Evolutionary conservation across 2,888 invertebrate species (phyloP).

Genomic region (Prionchulus punctatus): DNA sequence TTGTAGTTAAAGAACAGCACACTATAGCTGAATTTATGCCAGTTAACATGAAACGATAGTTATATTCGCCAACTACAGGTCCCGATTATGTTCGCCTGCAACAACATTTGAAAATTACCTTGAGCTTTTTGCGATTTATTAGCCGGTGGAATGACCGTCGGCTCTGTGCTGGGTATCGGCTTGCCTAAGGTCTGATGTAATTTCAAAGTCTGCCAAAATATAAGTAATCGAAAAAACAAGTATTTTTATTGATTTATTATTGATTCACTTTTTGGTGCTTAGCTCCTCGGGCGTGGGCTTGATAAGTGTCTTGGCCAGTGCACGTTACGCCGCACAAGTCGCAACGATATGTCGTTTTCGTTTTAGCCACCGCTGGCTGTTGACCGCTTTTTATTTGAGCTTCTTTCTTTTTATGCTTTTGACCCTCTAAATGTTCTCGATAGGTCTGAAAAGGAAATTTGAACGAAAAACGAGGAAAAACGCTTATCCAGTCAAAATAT

Average conservation of each 20-base stretch:
- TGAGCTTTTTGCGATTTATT: too few relatives aligned
- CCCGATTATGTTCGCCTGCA: too few relatives aligned
- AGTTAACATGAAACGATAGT: too few relatives aligned
- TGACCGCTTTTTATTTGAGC: conserved; percentile 56
- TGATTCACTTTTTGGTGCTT: conserved; percentile 86
- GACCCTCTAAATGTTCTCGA: conserved; percentile 89
- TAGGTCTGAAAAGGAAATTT: conserved; percentile 48
- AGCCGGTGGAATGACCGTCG: conserved; percentile 58
- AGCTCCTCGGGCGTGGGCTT: conserved; percentile 87
- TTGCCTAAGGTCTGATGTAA: conserved; percentile 91
- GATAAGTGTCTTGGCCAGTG: conserved; percentile 94
- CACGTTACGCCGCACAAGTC: conserved; percentile 96
- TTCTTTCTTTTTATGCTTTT: conserved; percentile 97
- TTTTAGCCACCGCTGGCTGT: neutral
- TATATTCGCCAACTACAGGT: too few relatives aligned
- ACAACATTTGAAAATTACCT: too few relatives aligned
- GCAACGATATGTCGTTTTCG: conserved; percentile 59
- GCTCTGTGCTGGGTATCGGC: conserved; percentile 86
- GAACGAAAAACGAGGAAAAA: neutral
- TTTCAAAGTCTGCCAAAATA: conserved; percentile 61
- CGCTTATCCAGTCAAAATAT: conserved; percentile 7
- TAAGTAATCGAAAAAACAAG: neutral
- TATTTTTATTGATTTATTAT: neutral
- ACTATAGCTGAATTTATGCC: too few relatives aligned
- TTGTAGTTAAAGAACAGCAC: too few relatives aligned